A percentile compares a stretch with the other conserved stretches of the same genome.
Conservation (phyloP, 2,797 vertebrate species). For the Coregonus suidteri region DNA sequence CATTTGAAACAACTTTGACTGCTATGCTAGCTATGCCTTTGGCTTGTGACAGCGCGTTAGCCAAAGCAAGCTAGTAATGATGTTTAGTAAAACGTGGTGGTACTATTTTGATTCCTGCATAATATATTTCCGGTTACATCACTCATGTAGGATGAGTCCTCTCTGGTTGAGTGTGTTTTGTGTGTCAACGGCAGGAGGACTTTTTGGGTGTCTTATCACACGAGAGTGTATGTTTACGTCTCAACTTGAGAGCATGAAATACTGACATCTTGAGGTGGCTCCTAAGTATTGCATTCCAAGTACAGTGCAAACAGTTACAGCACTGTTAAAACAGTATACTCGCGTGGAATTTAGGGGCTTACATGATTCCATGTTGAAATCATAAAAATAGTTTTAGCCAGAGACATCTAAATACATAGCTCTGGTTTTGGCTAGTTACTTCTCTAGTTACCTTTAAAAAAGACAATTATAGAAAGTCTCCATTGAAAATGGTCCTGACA, state of each 20-base stretch:
- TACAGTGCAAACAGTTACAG: background rate
- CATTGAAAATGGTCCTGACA: background rate
- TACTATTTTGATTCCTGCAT: background rate
- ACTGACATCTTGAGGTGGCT: background rate
- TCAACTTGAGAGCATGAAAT: constrained; percentile 1
- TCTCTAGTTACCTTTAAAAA: background rate
- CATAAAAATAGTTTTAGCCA: background rate
- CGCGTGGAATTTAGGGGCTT: background rate
- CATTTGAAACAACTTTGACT: background rate
- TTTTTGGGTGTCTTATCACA: background rate
- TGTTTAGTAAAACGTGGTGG: background rate
- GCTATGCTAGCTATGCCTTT: background rate
- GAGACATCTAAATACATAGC: no score
- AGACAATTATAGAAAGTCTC: no score
- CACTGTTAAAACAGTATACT: background rate
- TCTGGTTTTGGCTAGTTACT: background rate
- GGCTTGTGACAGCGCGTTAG: background rate
- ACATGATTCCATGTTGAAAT: background rate
- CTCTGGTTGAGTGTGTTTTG: background rate
- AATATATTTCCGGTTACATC: background rate
- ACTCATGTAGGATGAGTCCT: background rate
- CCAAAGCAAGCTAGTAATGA: background rate
- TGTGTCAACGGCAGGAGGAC: background rate
- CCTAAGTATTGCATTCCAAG: background rate
- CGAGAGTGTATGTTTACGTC: background rate